Evolutionary conservation across 1,140 invertebrate species (phyloP), one percentile per base, ranked within the genome.

Genomic region (Lepidurus couesii): DNA sequence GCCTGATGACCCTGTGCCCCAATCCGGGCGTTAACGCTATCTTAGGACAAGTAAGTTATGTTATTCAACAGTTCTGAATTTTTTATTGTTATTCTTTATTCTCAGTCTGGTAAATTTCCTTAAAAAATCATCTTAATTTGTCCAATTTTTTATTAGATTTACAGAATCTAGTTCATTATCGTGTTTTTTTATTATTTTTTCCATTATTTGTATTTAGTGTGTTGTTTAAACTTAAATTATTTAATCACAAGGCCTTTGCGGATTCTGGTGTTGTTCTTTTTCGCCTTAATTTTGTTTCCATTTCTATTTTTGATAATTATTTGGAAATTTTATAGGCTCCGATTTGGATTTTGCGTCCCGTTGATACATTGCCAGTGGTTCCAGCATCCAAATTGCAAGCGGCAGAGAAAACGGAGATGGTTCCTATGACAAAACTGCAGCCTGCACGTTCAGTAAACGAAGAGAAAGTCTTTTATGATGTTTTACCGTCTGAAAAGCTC

Each of bases 281-380:
- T 34, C 34, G 2, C 34, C 34, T 34, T 34, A 4, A 34, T 34
- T 34, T 34, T 4, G 34, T 34, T 34, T 34, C 34, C 3, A 4
- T 34, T 34, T 34, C 4, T 6, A 5, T 73, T 24, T 24, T 73
- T 73, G 4, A 73, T 73, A 16, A 73, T 75, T 45, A 77, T 77
- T 77, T 9, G 47, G 0, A 7, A 53, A 42, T 80, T 80, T 21
- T 16, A 16, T 81, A 85, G 74, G 85, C 75, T 77, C 86, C 88
- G 1, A 86, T 90, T 45, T 86, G 86, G 76, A 89, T 90, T 75
- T 42, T 75, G 6, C 42, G 44, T 42, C 34, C 42, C 21, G 42
- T 75, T 0, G 9, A 43, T 45, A 43, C 21, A 0, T 44, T 75
- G 21, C 42, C 42, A 1, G n/a, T 43, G 10, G 42, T 75, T 21